Conservation (phyloP, 2,797 vertebrate genomes). For the Premnoplex brunnescens region DNA sequence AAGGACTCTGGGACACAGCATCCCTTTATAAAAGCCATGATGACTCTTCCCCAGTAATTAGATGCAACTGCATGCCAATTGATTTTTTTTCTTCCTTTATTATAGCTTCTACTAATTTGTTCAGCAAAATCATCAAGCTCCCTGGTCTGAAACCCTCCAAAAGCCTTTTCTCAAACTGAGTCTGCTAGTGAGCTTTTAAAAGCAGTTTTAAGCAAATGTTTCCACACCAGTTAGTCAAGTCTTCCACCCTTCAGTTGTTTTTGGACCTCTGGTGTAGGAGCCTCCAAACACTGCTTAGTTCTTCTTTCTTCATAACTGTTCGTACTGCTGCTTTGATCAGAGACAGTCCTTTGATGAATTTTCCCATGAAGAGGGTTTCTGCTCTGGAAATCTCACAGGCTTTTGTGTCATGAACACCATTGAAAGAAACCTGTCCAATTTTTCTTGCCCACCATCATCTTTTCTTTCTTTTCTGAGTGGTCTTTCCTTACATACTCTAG, state of each 20-base stretch:
- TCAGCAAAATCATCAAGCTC: neutral
- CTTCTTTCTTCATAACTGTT: neutral
- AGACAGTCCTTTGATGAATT: neutral
- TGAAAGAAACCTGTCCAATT: neutral
- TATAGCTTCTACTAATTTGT: slow-evolving; percentile 1
- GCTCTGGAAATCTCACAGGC: neutral
- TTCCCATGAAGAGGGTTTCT: neutral
- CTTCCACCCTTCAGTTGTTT: neutral
- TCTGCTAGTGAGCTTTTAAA: neutral
- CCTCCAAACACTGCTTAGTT: neutral
- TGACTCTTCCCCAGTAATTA: neutral
- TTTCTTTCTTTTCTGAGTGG: neutral
- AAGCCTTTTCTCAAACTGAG: neutral
- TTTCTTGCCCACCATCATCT: neutral
- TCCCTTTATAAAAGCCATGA: neutral
- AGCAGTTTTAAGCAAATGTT: neutral
- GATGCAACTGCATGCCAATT: neutral
- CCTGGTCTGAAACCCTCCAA: neutral
- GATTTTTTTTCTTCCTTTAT: neutral
- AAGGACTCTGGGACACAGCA: neutral
- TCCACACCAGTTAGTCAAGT: neutral
- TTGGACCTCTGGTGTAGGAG: neutral
- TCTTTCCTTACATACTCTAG: neutral
- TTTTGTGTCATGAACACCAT: neutral
- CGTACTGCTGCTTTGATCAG: neutral